Conservation (phyloP, 2,113 vertebrate genomes). For the Suricata suricatta region DNA sequence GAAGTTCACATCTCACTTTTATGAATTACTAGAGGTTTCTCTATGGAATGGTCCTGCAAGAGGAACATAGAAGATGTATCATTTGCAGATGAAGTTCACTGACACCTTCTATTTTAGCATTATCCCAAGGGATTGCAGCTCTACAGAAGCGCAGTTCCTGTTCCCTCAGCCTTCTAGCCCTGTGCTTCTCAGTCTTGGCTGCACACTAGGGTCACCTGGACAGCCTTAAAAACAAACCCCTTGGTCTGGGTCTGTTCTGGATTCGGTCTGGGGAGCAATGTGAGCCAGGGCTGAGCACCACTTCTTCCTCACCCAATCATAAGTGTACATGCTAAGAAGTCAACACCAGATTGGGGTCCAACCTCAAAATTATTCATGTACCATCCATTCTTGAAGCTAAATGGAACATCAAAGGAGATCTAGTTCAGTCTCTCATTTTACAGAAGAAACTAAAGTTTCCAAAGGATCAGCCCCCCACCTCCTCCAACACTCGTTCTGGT, state of each 20-base stretch:
- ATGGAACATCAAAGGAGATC: not conserved
- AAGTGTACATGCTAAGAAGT: not conserved
- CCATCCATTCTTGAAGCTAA: not conserved
- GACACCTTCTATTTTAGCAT: not conserved
- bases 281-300: not conserved
- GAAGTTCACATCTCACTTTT: not conserved
- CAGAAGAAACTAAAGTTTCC: not conserved
- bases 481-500: not conserved
- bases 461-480: not conserved
- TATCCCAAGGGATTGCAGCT: not conserved
- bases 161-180: not conserved
- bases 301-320: not conserved
- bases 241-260: not conserved
- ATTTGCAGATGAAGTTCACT: not conserved
- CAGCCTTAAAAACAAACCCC: not conserved
- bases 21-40: not conserved
- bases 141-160: not conserved
- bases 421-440: not conserved
- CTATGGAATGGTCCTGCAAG: not conserved
- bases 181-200: not conserved
- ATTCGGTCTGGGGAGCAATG: not conserved
- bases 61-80: too few species aligned
- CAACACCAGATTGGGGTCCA: not conserved
- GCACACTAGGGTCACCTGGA: not conserved
- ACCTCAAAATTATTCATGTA: not conserved